Base-by-base conservation (phyloP, 2,888 invertebrate genomes). In the Dendrolimus pini region DNA sequence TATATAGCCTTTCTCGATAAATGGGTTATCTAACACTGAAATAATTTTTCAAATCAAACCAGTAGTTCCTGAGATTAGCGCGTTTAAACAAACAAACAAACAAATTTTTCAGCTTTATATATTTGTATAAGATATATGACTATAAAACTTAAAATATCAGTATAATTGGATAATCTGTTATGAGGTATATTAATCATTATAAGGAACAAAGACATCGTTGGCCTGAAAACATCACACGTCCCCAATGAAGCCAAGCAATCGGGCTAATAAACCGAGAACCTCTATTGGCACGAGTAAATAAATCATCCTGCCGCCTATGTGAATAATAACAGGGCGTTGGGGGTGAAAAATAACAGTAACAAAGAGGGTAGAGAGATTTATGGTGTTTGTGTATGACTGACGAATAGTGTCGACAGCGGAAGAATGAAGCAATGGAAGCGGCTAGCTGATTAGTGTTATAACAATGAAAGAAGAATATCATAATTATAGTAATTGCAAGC, bases 271-370 rank as follows among this genome's bases (percentile, higher is more conserved):
- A 47, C 9, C 47, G 47, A 47, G 12, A 47, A 47, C 47, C 47
- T 12, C 47, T 47, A 47, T 47, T 47, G 47, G 47, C 47, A 47
- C 47, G 12, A 47, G 47, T 47, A 47, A 47, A 47, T 47, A 47
- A 47, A 47, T 47, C 47, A 47, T 47, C 12, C 47, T 47, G 9
- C 47, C 47, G 56, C 58, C 41, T 58, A 61, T 72, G 60, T 69
- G 67, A 67, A 70, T 67, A 75, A 77, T 71, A 72, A 66, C 70
- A 62, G 63, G 63, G 63, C 67, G 61, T 68, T 58, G 65, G 64
- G 67, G 68, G 73, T 76, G 75, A 81, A 83, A 82, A 80, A 81
- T 83, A 82, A 79, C 80, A 73, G 71, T 77, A 78, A 72, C 68
- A 74, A 69, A 71, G 71, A 67, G 65, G 65, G 61, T 62, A 65